Conservation (phyloP, 1,140 invertebrate genomes). For the Subanguina moxae region DNA sequence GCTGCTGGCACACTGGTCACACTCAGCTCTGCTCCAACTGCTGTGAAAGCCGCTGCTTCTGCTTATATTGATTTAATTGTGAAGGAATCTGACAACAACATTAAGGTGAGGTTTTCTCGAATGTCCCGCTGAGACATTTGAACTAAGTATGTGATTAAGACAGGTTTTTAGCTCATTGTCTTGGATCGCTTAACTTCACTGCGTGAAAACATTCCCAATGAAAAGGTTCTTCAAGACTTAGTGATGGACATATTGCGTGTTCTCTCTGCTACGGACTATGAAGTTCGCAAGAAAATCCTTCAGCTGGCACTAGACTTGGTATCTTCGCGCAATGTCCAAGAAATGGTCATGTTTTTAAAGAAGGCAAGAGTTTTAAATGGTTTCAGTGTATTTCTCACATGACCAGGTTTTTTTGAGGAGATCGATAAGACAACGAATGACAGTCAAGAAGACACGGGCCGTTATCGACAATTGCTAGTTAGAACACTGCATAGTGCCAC, state of each 20-base stretch:
- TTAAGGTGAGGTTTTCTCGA: constrained; percentile 69
- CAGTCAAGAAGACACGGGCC: constrained; percentile 80
- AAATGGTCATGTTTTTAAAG: constrained; percentile 64
- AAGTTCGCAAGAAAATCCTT: constrained; percentile 82
- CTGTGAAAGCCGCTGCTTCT: constrained; percentile 90
- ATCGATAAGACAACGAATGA: constrained; percentile 83
- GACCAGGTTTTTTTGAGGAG: constrained; percentile 63
- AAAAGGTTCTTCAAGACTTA: constrained; percentile 85
- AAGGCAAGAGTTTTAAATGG: constrained; percentile 33
- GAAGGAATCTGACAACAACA: constrained; percentile 99
- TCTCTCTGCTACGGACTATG: constrained; percentile 84
- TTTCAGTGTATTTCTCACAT: constrained; percentile 9
- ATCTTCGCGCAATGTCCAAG: constrained; percentile 85
- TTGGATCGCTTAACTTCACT: constrained; percentile 86
- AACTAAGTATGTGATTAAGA: neutral
- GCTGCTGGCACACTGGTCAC: constrained; percentile 99
- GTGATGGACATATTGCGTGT: constrained; percentile 97
- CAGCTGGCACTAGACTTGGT: constrained; percentile 82
- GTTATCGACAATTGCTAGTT: constrained; percentile 90
- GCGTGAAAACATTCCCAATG: constrained; percentile 74
- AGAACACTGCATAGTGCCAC: constrained; percentile 88
- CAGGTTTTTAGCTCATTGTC: constrained; percentile 75
- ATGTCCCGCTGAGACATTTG: constrained; percentile 2
- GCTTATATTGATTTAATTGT: constrained; percentile 97
- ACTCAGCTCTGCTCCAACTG: constrained; percentile 87